Conservation (phyloP, 1,140 invertebrate genomes). For the Dysdera silvatica region DNA sequence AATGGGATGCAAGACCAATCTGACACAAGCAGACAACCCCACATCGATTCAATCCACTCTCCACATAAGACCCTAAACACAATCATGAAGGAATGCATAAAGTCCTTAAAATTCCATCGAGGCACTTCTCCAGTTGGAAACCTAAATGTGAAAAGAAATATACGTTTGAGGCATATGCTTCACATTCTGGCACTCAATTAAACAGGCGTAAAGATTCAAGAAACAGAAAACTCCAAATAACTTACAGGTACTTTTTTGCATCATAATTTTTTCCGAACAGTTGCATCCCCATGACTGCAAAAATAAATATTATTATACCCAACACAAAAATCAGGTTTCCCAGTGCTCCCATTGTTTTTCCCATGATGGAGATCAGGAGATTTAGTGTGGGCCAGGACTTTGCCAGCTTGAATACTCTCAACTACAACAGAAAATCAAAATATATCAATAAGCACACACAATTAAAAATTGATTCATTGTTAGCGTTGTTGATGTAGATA, state of each 20-base stretch:
- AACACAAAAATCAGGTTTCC: conserved; percentile 96
- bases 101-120: conserved; percentile 93
- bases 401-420: conserved; percentile 97
- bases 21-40: conserved; percentile 95
- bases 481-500: too few species aligned
- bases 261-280: conserved; percentile 89
- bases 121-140: conserved; percentile 53
- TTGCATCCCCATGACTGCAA: conserved; percentile 97
- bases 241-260: conserved; percentile 51
- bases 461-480: not conserved
- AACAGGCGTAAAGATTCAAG: not conserved
- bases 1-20: conserved; percentile 55
- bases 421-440: conserved; percentile 55
- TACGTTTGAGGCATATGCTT: not conserved
- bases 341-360: conserved; percentile 91
- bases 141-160: conserved; percentile 23
- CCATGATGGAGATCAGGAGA: conserved; percentile 97
- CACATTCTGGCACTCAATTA: not conserved
- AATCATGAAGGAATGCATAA: conserved; percentile 98
- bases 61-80: conserved; percentile 95
- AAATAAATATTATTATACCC: conserved; percentile 98
- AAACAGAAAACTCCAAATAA: not conserved
- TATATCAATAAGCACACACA: not conserved
- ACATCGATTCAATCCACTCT: conserved; percentile 99
- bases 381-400: conserved; percentile 99